These are phyloP conservation scores for Drosophila funebris DNA, from an alignment of 1,140 invertebrate species.

Conservation along the genomic window DNA sequence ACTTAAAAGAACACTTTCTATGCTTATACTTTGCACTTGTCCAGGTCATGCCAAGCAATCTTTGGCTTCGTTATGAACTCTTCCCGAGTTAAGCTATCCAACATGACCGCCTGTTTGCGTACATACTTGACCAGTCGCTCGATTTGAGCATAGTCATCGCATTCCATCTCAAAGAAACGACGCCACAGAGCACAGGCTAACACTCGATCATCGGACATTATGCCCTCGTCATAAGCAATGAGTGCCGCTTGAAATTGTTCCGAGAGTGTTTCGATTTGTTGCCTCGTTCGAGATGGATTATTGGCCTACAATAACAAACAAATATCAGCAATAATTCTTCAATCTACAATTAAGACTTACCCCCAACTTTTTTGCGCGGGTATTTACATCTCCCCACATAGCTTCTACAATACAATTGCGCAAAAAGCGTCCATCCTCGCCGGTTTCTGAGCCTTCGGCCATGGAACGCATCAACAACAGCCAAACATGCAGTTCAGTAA, in stretches of 20 bases:
- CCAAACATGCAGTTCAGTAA: slow-evolving; percentile 94
- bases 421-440: slow-evolving; percentile 88
- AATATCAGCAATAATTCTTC: not conserved
- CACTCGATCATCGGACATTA: slow-evolving; percentile 88
- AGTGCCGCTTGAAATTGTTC: slow-evolving; percentile 93
- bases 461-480: slow-evolving; percentile 90
- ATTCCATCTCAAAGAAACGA: slow-evolving; percentile 88
- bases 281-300: slow-evolving; percentile 85
- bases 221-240: slow-evolving; percentile 93
- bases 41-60: slow-evolving; percentile 82
- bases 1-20: slow-evolving; percentile 45
- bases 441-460: slow-evolving; percentile 87
- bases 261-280: slow-evolving; percentile 87
- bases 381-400: slow-evolving; percentile 92
- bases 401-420: slow-evolving; percentile 90
- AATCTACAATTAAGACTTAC: slow-evolving; percentile 84
- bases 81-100: slow-evolving; percentile 83
- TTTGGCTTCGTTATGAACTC: slow-evolving; percentile 82
- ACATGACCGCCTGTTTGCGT: slow-evolving; percentile 87
- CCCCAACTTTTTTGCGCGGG: slow-evolving; percentile 89
- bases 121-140: slow-evolving; percentile 89
- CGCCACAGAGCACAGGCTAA: slow-evolving; percentile 94
- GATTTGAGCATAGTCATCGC: slow-evolving; percentile 86
- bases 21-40: slow-evolving; percentile 61
- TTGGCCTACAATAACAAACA: slow-evolving; percentile 83